Percentiles rank a stretch among this genome's conserved stretches.
Conservation (phyloP, 2,888 invertebrate genomes). For the Phengaris alcon region DNA sequence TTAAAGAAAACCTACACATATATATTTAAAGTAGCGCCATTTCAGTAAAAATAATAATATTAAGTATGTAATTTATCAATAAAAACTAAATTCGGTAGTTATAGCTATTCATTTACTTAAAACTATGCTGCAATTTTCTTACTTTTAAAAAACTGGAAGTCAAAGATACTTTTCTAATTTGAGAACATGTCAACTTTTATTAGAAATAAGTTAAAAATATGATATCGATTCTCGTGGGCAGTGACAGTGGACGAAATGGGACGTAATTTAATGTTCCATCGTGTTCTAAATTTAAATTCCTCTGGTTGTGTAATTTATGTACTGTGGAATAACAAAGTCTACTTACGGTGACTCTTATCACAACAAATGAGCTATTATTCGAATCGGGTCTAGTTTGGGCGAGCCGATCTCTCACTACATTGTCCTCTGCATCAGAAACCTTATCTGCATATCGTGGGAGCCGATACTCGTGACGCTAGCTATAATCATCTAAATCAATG, state of each 20-base stretch:
- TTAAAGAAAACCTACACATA: too few species aligned
- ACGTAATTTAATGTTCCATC: constrained; percentile 5
- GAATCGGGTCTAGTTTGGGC: constrained; percentile 49
- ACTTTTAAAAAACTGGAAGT: too few species aligned
- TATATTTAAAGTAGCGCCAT: too few species aligned
- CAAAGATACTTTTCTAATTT: too few species aligned
- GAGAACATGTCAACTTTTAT: too few species aligned
- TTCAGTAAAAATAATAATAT: too few species aligned
- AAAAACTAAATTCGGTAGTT: too few species aligned
- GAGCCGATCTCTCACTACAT: constrained; percentile 69
- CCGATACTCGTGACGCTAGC: constrained; percentile 48
- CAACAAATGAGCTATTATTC: constrained; percentile 71
- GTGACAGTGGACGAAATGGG: background rate
- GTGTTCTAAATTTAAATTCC: constrained; percentile 23
- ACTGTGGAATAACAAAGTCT: constrained; percentile 33
- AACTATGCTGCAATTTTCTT: too few species aligned
- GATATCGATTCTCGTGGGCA: background rate
- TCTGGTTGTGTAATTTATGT: constrained; percentile 32
- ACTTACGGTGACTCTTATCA: constrained; percentile 64
- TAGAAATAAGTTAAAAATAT: too few species aligned
- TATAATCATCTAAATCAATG: constrained; percentile 47
- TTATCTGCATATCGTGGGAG: constrained; percentile 74
- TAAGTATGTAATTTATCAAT: too few species aligned
- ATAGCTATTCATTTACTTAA: too few species aligned
- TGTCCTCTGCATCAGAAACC: constrained; percentile 75